Conservation (phyloP, 2,888 invertebrate species). For the Operophtera brumata region DNA sequence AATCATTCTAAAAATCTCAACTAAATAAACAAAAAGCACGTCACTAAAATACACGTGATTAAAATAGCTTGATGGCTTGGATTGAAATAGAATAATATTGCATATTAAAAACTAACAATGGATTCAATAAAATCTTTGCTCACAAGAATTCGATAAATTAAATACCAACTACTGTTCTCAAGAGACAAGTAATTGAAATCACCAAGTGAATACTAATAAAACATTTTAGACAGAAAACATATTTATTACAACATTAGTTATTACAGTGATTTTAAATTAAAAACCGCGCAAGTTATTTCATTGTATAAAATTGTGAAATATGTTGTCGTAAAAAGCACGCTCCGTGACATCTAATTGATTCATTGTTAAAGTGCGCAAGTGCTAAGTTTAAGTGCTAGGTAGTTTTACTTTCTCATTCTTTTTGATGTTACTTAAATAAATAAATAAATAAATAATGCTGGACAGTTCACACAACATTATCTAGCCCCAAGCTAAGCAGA, state of each 20-base stretch:
- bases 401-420: no score
- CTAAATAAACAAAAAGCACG: no score
- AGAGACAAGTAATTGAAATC: neutral
- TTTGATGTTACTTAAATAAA: no score
- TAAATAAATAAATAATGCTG: no score
- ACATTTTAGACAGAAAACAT: neutral
- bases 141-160: neutral
- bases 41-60: neutral
- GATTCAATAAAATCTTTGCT: neutral
- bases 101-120: neutral
- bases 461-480: no score
- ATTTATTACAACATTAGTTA: no score
- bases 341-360: conserved; percentile 29
- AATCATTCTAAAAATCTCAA: no score
- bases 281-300: conserved; percentile 32
- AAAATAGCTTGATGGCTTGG: neutral
- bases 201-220: neutral
- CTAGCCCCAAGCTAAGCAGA: no score
- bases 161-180: neutral
- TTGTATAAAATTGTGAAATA: conserved; percentile 33
- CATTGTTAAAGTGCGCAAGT: conserved; percentile 29
- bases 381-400: no score
- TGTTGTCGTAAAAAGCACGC: conserved; percentile 34
- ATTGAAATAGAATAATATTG: neutral
- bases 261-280: neutral